Conservation (phyloP, 2,888 invertebrate genomes). For the Timema podura region DNA sequence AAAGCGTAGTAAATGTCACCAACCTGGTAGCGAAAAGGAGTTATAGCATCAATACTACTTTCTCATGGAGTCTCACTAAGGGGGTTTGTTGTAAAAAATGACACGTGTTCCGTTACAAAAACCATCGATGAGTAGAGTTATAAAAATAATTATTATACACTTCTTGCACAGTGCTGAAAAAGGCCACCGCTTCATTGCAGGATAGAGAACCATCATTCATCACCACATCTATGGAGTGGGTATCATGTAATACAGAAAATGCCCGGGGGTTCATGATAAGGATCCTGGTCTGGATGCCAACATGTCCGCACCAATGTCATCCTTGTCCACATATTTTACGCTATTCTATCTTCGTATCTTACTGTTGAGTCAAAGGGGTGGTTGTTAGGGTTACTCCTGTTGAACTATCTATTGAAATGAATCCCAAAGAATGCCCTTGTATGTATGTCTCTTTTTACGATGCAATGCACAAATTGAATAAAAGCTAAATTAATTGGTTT, state of each 20-base stretch:
- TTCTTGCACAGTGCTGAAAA: constrained; percentile 4
- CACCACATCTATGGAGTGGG: not conserved
- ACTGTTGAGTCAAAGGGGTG: not conserved
- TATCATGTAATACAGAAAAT: not conserved
- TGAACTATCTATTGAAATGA: not conserved
- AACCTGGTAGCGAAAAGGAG: constrained; percentile 1
- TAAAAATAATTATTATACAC: not conserved
- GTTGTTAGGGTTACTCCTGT: not conserved
- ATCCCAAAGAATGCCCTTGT: not conserved
- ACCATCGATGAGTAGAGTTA: not conserved
- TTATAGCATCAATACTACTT: not conserved
- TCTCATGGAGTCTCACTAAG: not conserved
- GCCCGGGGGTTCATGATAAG: constrained; percentile 4
- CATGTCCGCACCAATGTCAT: not conserved
- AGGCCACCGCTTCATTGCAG: constrained; percentile 2
- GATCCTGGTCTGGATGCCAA: not conserved
- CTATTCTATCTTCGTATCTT: not conserved
- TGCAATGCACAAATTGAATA: not conserved
- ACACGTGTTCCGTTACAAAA: not conserved
- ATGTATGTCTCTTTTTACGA: not conserved
- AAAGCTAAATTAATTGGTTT: not conserved
- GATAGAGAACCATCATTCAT: constrained; percentile 1
- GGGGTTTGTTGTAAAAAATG: not conserved
- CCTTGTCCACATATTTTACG: not conserved
- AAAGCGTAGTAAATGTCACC: not conserved